Evolutionary conservation across 2,888 invertebrate genomes (phyloP).

Genomic region (Sphaeridia pumilis): DNA sequence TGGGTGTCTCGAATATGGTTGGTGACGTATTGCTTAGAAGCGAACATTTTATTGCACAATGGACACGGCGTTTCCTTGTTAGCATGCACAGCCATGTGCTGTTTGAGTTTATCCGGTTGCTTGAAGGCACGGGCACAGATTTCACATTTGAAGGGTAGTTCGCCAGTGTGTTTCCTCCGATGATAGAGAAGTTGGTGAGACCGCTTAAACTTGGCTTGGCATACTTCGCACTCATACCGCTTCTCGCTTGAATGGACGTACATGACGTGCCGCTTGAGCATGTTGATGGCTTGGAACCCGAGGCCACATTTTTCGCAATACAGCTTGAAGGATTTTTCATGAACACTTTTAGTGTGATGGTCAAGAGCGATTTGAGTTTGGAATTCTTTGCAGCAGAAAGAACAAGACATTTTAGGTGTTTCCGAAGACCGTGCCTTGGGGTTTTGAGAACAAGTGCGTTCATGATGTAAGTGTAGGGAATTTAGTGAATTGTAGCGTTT

Average conservation of each 20-base stretch:
- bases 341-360: constrained; percentile 4
- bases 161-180: constrained; percentile 6
- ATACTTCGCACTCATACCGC: constrained; percentile 8
- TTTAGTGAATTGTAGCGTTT: background rate
- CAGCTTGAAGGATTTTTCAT: constrained; percentile 7
- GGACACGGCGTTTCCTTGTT: background rate
- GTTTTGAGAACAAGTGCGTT: background rate
- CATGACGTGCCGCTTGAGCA: constrained; percentile 2
- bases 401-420: background rate
- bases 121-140: constrained; percentile 3
- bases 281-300: constrained; percentile 7
- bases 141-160: constrained; percentile 1
- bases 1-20: constrained; percentile 9
- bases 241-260: constrained; percentile 6
- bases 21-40: constrained; percentile 2
- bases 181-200: constrained; percentile 13
- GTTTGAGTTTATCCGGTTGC: constrained; percentile 5
- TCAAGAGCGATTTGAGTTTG: background rate
- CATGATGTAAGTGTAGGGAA: background rate
- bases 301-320: constrained; percentile 6
- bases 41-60: constrained; percentile 1
- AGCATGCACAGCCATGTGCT: constrained; percentile 5
- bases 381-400: constrained; percentile 6
- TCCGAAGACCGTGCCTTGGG: background rate
- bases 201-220: constrained; percentile 8